Base-by-base conservation (phyloP, 2,888 invertebrate species). In the Cephus spinipes region DNA sequence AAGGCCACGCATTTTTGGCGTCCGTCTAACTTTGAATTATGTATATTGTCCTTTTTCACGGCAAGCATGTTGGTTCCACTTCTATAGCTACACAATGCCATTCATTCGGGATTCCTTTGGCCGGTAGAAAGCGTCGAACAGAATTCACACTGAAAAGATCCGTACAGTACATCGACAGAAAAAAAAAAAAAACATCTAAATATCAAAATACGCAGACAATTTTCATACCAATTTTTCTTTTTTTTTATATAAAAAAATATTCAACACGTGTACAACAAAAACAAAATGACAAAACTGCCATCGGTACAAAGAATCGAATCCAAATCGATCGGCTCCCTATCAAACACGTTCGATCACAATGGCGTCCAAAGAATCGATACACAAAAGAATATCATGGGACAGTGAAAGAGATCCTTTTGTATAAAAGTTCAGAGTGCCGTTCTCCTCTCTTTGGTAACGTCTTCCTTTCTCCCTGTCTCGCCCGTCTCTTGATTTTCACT, bases 21-120 rank as follows among this genome's bases (percentile, higher is more conserved):
- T 80, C 83, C 84, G 83, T 81, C 82, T 80, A 83, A 85, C 82
- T 82, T 83, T 83, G 83, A 84, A 84, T 81, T 78, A 77, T 31
- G 79, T 80, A 85, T 84, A 76, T 76, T 76, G 76, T 76, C 36
- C 76, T 69, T 79, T 80, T 76, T 71, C 76, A 69, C 34, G 76
- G 34, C 73, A n/a, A 36, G 68, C 36, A n/a, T 68, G 12, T 34
- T 55, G 55, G 55, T 55, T 55, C 55, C 55, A 55, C 55, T 55
- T 55, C 55, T 23, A 55, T 23, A 55, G 23, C 23, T 9, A 9
- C 23, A 55, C 55, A 55, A 55, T 55, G 55, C 55, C 55, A 15
- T 55, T 55, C 55, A 55, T 55, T 55, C 55, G 55, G 55, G 23
- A 55, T 55, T 55, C 55, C 9, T 55, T 55, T 55, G 55, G 55